These are phyloP conservation scores for Festucalex cinctus DNA, from an alignment of 2,113 vertebrate species.

Conservation along the genomic window DNA sequence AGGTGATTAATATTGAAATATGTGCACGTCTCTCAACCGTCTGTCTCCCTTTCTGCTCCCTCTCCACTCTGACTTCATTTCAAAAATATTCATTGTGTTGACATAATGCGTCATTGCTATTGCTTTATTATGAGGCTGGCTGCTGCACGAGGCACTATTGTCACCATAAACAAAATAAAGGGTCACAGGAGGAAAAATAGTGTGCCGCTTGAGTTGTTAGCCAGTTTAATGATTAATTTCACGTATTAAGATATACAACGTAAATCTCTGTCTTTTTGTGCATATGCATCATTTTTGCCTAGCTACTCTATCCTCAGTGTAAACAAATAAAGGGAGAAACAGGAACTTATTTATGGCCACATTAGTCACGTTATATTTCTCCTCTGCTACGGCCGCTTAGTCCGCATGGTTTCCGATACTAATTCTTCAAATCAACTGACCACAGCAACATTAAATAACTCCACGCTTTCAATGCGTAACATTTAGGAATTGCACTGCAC, in stretches of 20 bases:
- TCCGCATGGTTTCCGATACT: slow-evolving; percentile 19
- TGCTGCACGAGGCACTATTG: slow-evolving; percentile 27
- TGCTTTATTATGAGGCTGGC: slow-evolving; percentile 17
- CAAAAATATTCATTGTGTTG: slow-evolving; percentile 39
- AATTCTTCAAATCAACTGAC: slow-evolving; percentile 26
- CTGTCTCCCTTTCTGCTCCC: slow-evolving; percentile 48
- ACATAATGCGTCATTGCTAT: slow-evolving; percentile 23
- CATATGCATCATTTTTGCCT: slow-evolving; percentile 44
- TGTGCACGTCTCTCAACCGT: slow-evolving; percentile 68
- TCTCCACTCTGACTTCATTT: slow-evolving; percentile 29
- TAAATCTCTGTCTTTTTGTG: slow-evolving; percentile 58
- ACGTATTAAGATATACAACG: slow-evolving; percentile 42
- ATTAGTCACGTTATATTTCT: slow-evolving; percentile 53
- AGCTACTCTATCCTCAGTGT: slow-evolving; percentile 35
- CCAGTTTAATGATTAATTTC: slow-evolving; percentile 57
- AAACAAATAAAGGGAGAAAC: slow-evolving; percentile 38
- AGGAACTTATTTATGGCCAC: slow-evolving; percentile 54
- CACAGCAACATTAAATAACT: slow-evolving; percentile 13
- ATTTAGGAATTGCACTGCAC: slow-evolving; percentile 1
- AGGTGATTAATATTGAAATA: slow-evolving; percentile 82
- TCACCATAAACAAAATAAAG: slow-evolving; percentile 21
- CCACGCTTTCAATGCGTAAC: not conserved
- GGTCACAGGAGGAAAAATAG: slow-evolving; percentile 33
- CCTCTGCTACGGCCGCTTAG: slow-evolving; percentile 28
- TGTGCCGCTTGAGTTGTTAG: slow-evolving; percentile 46